Evolutionary conservation across 2,113 vertebrate species (phyloP).

Genomic region (Etheostoma spectabile): DNA sequence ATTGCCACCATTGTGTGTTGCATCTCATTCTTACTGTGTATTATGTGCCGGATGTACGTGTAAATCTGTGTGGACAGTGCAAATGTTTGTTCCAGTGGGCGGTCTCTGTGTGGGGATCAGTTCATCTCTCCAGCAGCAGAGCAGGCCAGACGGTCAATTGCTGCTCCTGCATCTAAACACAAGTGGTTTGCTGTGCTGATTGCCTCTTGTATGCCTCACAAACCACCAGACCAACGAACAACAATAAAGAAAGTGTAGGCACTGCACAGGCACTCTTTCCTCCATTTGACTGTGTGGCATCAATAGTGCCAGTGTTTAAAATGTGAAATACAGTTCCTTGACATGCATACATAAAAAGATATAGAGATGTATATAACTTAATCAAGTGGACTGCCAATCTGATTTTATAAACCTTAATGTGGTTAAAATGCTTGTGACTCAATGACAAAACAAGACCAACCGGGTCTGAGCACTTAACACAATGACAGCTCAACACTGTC

Average conservation of each 20-base stretch:
- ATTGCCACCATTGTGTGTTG: background rate
- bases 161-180: constrained; percentile 62
- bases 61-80: constrained; percentile 9
- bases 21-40: background rate
- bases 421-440: background rate
- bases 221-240: constrained; percentile 41
- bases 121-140: constrained; percentile 57
- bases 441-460: background rate
- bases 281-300: constrained; percentile 36
- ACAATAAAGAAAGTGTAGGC: constrained; percentile 67
- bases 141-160: constrained; percentile 65
- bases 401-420: background rate
- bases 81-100: constrained; percentile 31
- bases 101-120: constrained; percentile 44
- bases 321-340: background rate
- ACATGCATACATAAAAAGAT: background rate
- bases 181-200: constrained; percentile 67
- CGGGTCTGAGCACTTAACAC: no score
- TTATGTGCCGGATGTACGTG: background rate
- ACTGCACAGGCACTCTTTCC: constrained; percentile 45
- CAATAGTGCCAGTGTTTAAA: constrained; percentile 47
- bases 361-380: no score
- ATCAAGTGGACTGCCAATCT: no score
- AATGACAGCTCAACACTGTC: background rate
- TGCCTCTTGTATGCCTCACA: constrained; percentile 64